A percentile compares a stretch with the other conserved stretches of the same genome.
These are phyloP conservation scores for Drosophila atroscutellata DNA, from an alignment of 2,888 invertebrate species.

Conservation along the genomic window DNA sequence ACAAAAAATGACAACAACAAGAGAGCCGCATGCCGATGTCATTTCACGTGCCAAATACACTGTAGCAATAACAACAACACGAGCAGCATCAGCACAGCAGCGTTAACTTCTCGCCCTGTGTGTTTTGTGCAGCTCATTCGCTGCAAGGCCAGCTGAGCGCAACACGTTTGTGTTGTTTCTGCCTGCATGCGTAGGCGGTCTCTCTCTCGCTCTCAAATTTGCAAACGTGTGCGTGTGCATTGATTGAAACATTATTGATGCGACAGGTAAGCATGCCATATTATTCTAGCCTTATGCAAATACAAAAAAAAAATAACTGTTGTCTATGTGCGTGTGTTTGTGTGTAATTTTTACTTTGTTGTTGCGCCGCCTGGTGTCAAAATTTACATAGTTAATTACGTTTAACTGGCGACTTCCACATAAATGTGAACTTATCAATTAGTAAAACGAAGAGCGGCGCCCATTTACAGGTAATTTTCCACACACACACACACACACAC, in stretches of 20 bases:
- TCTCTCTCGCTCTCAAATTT: slow-evolving; percentile 12
- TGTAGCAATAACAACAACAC: slow-evolving; percentile 36
- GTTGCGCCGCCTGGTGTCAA: slow-evolving; percentile 43
- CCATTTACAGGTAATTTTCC: slow-evolving; percentile 73
- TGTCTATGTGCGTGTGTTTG: slow-evolving; percentile 13
- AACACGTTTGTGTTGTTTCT: slow-evolving; percentile 72
- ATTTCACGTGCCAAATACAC: slow-evolving; percentile 70
- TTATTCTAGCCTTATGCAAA: slow-evolving; percentile 2
- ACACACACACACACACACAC: slow-evolving; percentile 11
- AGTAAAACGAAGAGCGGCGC: slow-evolving; percentile 55
- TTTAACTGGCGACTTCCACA: slow-evolving; percentile 31
- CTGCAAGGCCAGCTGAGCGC: slow-evolving; percentile 73
- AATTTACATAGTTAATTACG: slow-evolving; percentile 72
- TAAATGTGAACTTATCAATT: slow-evolving; percentile 64
- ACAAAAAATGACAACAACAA: slow-evolving; percentile 56
- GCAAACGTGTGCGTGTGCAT: slow-evolving; percentile 50
- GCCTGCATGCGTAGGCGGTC: slow-evolving; percentile 56
- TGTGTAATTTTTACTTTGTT: slow-evolving; percentile 23
- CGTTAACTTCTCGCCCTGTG: slow-evolving; percentile 53
- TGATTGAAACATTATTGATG: slow-evolving; percentile 57
- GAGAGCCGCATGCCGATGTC: slow-evolving; percentile 48
- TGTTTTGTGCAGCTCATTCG: slow-evolving; percentile 72
- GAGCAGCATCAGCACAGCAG: slow-evolving; percentile 10
- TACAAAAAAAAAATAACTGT: slow-evolving; percentile 19
- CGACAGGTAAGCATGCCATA: slow-evolving; percentile 66